These are phyloP conservation scores for Mellivora capensis DNA, from an alignment of 2,113 vertebrate genomes.

Conservation along the genomic window DNA sequence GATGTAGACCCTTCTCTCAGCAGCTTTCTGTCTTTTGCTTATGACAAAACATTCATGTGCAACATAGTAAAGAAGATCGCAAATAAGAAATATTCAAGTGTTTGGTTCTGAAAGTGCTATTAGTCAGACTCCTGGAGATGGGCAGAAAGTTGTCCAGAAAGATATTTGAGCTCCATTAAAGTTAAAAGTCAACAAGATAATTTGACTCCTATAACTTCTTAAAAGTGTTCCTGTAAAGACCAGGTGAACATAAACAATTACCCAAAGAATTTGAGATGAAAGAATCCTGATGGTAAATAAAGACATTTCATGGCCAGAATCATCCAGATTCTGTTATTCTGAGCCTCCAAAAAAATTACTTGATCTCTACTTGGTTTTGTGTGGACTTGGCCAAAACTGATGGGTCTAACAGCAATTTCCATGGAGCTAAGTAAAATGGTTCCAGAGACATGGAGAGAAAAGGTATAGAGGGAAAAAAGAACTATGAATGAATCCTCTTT, in stretches of 20 bases:
- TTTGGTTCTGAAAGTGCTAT: neutral
- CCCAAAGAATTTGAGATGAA: neutral
- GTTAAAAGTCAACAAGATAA: neutral
- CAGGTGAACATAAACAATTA: neutral
- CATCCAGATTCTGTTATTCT: slow-evolving; percentile 25
- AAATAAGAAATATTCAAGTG: neutral
- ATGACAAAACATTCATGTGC: neutral
- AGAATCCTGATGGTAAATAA: neutral
- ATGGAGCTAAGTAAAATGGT: slow-evolving; percentile 65
- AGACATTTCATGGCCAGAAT: neutral
- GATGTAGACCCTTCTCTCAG: neutral
- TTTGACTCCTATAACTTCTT: neutral
- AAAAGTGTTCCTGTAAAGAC: neutral
- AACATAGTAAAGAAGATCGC: neutral
- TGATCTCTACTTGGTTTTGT: slow-evolving; percentile 34
- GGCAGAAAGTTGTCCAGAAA: neutral
- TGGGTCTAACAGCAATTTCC: slow-evolving; percentile 59
- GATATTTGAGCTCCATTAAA: neutral
- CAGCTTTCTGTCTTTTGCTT: neutral
- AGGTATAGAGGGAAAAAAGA: neutral
- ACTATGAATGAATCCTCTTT: slow-evolving; percentile 38
- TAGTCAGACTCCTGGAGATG: neutral
- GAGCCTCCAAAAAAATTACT: neutral
- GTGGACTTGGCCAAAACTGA: neutral
- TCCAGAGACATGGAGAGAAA: slow-evolving; percentile 66